Base-by-base conservation (phyloP, 2,797 vertebrate genomes). In the Chaetophractus vellerosus region DNA sequence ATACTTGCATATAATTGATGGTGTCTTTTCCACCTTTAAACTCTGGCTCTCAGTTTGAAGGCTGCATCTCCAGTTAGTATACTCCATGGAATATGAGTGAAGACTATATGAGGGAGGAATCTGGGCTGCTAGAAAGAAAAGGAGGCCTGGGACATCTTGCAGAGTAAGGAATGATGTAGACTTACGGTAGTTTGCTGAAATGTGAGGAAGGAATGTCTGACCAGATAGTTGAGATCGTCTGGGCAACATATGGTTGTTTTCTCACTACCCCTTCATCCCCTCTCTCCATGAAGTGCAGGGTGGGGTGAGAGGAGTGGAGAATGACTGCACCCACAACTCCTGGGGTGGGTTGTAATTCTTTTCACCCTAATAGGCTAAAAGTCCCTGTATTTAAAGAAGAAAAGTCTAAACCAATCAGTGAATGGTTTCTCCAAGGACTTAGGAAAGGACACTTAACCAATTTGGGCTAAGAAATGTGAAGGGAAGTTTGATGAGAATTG, bases 11-110 rank as follows among this genome's bases (percentile, higher is more conserved):
- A 5, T 64, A 80, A 78, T 50, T 87, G 82, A 9, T 85, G 33
- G 41, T 85, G 12, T 2, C 11, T 79, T 81, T 87, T 79, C 64
- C 45, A 94, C 85, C 23, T 85, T 79, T 71, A 31, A 93, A 21
- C 66, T 92, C 81, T 94, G 33, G 6, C 38, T 86, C 24, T 90
- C 23, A 50, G 2, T 88, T 52, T 74, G 63, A 90, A 92, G 23
- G 10, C 41, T 84, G 3, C 31, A 23, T 85, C 76, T 19, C 16
- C 12, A 28, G 38, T 48, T 28, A 6, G 4, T 19, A 81, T 69
- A 66, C 45, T 64, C 76, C 19, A 38, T 50, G 36, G 14, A 66
- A 1, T 23, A 12, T 38, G 48, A 52, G 4, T 9, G 31, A 48
- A 26, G 23, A 48, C 15, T 63, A 26, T 69, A 31, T 57, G 50